phyloP scores from a whole-genome alignment of 2,888 invertebrate species.

The Lepidochrysops patricia region DNA sequence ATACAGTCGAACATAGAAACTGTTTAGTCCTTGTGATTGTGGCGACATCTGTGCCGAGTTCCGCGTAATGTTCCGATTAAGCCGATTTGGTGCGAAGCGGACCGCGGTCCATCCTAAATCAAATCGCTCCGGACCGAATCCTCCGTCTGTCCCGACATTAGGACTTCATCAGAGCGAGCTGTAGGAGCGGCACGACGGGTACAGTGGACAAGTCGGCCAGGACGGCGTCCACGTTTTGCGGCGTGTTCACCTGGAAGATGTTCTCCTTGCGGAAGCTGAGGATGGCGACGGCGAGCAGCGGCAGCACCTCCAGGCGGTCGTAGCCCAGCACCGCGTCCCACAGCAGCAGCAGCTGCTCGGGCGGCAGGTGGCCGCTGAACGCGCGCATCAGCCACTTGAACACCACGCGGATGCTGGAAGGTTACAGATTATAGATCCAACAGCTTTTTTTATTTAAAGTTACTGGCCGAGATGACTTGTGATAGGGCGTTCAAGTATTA shows the following conservation, averaged over 20 bases:
- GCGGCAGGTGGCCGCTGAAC: constrained; percentile 94
- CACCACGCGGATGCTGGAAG: constrained; percentile 85
- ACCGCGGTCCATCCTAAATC: too few relatives aligned
- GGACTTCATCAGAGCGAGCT: constrained; percentile 81
- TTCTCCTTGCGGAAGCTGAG: constrained; percentile 90
- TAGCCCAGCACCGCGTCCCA: constrained; percentile 95
- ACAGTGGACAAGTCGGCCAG: constrained; percentile 91
- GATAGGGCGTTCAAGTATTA: too few relatives aligned
- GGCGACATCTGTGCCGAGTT: too few relatives aligned
- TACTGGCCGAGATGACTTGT: too few relatives aligned
- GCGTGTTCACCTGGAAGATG: constrained; percentile 80
- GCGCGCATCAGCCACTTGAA: constrained; percentile 98
- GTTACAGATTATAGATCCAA: not conserved
- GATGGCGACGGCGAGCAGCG: constrained; percentile 89
- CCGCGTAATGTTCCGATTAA: too few relatives aligned
- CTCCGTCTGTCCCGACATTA: too few relatives aligned
- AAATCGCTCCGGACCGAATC: too few relatives aligned
- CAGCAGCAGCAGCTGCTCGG: constrained; percentile 90
- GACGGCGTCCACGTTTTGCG: constrained; percentile 89
- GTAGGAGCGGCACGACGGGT: constrained; percentile 87
- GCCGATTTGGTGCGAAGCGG: too few relatives aligned
- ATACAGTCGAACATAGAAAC: too few relatives aligned
- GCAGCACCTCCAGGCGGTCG: constrained; percentile 91
- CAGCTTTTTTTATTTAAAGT: too few relatives aligned
- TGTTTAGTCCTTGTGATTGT: too few relatives aligned